These are phyloP conservation scores for Tinea pellionella DNA, from an alignment of 2,888 invertebrate genomes.

Conservation along the genomic window DNA sequence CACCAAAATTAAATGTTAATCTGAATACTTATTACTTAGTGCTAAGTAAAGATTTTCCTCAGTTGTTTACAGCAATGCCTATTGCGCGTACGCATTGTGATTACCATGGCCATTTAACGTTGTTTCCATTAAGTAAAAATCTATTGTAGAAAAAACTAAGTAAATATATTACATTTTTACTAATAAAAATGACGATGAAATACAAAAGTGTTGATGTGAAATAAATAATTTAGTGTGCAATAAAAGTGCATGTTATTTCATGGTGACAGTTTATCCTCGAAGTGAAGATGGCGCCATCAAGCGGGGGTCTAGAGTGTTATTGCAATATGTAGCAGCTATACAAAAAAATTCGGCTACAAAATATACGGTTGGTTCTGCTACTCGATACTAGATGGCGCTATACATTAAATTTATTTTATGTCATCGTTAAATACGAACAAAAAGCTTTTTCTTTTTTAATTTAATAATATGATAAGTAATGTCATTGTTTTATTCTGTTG, in stretches of 20 bases:
- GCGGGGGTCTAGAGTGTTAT: constrained; percentile 65
- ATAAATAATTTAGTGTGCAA: neutral
- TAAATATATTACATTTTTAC: neutral
- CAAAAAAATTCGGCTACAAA: constrained; percentile 25
- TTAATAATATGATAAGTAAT: neutral
- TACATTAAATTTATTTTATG: neutral
- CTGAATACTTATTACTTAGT: constrained; percentile 49
- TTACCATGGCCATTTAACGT: too few species aligned
- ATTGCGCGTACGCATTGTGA: neutral
- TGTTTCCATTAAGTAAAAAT: neutral
- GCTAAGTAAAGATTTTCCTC: constrained; percentile 56
- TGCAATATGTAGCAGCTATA: constrained; percentile 45
- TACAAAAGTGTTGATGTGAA: neutral
- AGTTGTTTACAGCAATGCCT: constrained; percentile 38
- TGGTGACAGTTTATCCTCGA: constrained; percentile 77
- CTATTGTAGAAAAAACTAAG: neutral
- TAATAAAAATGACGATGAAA: neutral
- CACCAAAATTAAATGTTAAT: constrained; percentile 66
- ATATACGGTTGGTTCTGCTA: constrained; percentile 36
- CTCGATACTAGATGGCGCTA: constrained; percentile 64
- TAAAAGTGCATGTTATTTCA: constrained; percentile 47
- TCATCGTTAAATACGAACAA: too few species aligned
- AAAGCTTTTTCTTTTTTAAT: too few species aligned
- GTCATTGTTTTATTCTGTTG: constrained; percentile 26
- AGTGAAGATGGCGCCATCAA: constrained; percentile 70